phyloP scores from a whole-genome alignment of 2,888 invertebrate species.

The Cerceris rybyensis region DNA sequence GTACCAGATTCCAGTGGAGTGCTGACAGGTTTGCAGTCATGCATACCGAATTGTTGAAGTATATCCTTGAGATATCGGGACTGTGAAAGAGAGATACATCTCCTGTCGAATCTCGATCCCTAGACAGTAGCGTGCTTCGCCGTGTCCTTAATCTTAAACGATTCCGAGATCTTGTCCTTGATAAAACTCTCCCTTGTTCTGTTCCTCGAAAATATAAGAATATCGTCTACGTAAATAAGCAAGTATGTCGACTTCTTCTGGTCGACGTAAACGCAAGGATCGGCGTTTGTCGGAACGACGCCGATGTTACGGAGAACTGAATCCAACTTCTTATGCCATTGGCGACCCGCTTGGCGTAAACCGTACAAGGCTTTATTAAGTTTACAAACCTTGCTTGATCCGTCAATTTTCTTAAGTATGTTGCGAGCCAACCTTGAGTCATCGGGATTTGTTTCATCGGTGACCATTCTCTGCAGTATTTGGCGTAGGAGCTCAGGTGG shows the following conservation, averaged over 20 bases:
- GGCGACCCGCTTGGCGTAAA: background rate
- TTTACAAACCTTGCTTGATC: background rate
- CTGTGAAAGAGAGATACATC: background rate
- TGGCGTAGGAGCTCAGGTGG: background rate
- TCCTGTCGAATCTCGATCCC: conserved; percentile 3
- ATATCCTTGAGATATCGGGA: background rate
- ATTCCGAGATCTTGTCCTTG: background rate
- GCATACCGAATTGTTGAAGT: background rate
- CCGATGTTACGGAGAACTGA: background rate
- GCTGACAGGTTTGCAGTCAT: background rate
- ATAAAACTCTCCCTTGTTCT: background rate
- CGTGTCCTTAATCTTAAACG: conserved; percentile 11
- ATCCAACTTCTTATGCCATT: conserved; percentile 1
- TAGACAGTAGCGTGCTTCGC: conserved; percentile 3
- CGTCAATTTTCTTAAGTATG: background rate
- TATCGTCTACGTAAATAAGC: conserved; percentile 14
- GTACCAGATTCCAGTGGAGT: background rate
- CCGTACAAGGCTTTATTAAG: too few relatives aligned
- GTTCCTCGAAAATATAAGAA: conserved; percentile 8
- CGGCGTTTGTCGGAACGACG: background rate
- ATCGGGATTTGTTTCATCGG: background rate
- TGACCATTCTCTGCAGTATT: background rate
- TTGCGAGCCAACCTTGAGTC: background rate
- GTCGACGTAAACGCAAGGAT: background rate
- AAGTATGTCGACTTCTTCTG: background rate